A percentile compares a stretch with the other conserved stretches of the same genome.
Evolutionary conservation across 2,113 vertebrate genomes (phyloP).

Genomic region (Otocyon megalotis): DNA sequence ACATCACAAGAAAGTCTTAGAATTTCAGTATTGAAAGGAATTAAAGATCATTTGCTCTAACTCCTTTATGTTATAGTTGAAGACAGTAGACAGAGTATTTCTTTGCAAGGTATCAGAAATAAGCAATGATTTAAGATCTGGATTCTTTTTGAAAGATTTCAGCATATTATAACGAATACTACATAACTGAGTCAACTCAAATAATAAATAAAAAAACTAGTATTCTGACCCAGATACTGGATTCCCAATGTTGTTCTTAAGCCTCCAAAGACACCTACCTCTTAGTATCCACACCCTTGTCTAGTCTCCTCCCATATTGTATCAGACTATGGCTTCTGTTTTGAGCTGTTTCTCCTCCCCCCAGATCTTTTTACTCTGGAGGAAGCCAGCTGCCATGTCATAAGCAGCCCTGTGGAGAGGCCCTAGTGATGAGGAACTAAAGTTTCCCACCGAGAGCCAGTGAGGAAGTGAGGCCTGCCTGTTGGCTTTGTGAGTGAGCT

Average conservation of each 20-base stretch:
- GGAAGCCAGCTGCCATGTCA: not conserved
- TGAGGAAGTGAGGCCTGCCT: not conserved
- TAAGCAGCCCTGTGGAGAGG: not conserved
- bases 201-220: not conserved
- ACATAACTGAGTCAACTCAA: not conserved
- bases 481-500: not conserved
- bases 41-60: conserved; percentile 7
- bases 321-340: not conserved
- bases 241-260: not conserved
- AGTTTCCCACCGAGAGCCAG: not conserved
- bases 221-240: not conserved
- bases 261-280: not conserved
- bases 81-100: not conserved
- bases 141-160: conserved; percentile 1
- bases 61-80: not conserved
- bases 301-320: not conserved
- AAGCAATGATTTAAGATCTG: conserved; percentile 11
- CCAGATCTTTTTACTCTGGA: not conserved
- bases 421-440: not conserved
- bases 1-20: not conserved
- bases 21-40: not conserved
- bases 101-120: not conserved
- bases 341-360: not conserved
- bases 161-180: not conserved
- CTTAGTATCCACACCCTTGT: no score